Evolutionary conservation across 2,888 invertebrate genomes (phyloP).

Genomic region (Himalopsyche anomala): DNA sequence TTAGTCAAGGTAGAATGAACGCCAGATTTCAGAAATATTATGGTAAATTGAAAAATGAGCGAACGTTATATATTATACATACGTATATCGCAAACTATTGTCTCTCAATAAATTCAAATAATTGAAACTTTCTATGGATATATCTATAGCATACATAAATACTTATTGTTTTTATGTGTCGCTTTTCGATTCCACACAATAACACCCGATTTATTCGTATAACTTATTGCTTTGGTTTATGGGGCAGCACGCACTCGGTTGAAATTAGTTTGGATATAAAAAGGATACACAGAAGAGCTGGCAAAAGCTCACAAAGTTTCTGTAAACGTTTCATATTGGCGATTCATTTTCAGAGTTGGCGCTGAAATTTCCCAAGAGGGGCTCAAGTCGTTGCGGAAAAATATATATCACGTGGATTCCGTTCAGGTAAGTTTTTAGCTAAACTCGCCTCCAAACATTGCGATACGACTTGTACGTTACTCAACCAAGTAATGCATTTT

Average conservation of each 20-base stretch:
- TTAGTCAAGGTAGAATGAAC: no score
- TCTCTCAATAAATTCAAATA: no score
- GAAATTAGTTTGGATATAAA: slow-evolving; percentile 25
- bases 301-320: slow-evolving; percentile 13
- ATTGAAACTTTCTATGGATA: no score
- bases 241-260: slow-evolving; percentile 27
- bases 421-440: slow-evolving; percentile 21
- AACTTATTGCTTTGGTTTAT: not conserved
- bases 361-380: slow-evolving; percentile 31
- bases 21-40: no score
- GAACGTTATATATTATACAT: no score
- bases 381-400: slow-evolving; percentile 26
- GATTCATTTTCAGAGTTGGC: slow-evolving; percentile 39
- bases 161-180: no score
- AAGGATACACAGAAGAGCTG: not conserved
- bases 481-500: slow-evolving; percentile 16
- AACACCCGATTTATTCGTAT: not conserved
- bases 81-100: no score
- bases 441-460: not conserved
- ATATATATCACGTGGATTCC: slow-evolving; percentile 9
- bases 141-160: no score
- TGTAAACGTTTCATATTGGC: slow-evolving; percentile 38
- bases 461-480: not conserved
- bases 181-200: not conserved
- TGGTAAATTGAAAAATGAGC: no score